phyloP scores from a whole-genome alignment of 2,888 invertebrate species.

The Parascotia fuliginaria region DNA sequence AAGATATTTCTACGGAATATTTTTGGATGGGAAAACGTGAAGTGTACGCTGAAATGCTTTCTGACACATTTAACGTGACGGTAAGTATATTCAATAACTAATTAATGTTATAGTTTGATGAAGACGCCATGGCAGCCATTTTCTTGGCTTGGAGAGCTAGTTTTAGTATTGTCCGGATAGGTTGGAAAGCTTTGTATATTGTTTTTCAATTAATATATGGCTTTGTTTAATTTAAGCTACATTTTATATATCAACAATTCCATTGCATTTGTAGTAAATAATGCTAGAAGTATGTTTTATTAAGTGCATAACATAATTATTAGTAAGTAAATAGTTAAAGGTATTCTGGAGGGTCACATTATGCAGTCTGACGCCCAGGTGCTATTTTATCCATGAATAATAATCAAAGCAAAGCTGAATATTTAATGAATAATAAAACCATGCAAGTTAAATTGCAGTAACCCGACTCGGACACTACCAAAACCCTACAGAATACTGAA shows the following conservation, averaged over 20 bases:
- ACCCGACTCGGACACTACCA: too few relatives aligned
- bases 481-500: too few relatives aligned
- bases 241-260: conserved; percentile 57
- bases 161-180: conserved; percentile 48
- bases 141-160: conserved; percentile 44
- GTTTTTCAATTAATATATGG: not conserved
- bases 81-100: conserved; percentile 55
- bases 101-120: conserved; percentile 16
- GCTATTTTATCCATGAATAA: too few relatives aligned
- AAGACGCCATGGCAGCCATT: conserved; percentile 60
- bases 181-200: conserved; percentile 27
- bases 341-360: too few relatives aligned
- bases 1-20: conserved; percentile 82
- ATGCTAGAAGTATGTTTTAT: too few relatives aligned
- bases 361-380: too few relatives aligned
- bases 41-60: conserved; percentile 78
- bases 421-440: too few relatives aligned
- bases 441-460: too few relatives aligned
- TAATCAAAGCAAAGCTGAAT: too few relatives aligned
- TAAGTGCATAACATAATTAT: too few relatives aligned
- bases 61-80: conserved; percentile 66
- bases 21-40: conserved; percentile 83
- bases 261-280: too few relatives aligned
- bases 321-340: too few relatives aligned
- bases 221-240: conserved; percentile 38